A percentile compares a stretch with the other conserved stretches of the same genome.
Conservation (phyloP, 2,113 vertebrate genomes). For the Protobothrops flavoviridis region DNA sequence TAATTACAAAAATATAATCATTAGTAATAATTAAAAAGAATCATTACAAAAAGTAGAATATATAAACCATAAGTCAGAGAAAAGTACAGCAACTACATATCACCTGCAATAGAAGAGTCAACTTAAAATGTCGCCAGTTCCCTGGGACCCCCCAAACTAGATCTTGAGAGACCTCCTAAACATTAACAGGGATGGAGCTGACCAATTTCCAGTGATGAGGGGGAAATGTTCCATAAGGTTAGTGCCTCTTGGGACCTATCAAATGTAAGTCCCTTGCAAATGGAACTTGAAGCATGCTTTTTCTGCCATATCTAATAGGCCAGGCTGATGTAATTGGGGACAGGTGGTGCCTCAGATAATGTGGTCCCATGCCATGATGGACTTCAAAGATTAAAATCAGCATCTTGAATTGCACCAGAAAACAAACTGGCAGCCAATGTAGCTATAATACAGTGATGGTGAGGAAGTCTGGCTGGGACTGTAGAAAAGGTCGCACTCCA, state of each 20-base stretch:
- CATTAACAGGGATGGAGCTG: not conserved
- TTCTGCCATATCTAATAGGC: not conserved
- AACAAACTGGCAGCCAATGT: too few relatives aligned
- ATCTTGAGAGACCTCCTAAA: not conserved
- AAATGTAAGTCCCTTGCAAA: not conserved
- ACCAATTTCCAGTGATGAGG: not conserved
- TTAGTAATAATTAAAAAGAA: not conserved
- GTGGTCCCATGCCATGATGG: not conserved
- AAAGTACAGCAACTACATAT: not conserved
- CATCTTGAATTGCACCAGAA: not conserved
- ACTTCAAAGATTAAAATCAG: not conserved
- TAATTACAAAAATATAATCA: not conserved
- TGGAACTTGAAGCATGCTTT: not conserved
- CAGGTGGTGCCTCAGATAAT: not conserved
- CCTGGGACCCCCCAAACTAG: not conserved
- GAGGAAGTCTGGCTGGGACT: not conserved
- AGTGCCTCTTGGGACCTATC: not conserved
- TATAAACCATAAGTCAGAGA: not conserved
- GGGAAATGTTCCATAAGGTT: not conserved
- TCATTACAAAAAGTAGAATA: not conserved
- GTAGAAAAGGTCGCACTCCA: not conserved
- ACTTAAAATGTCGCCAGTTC: not conserved
- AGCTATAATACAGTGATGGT: not conserved
- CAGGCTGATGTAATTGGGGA: not conserved
- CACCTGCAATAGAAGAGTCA: not conserved